Base-by-base conservation (phyloP, 2,888 invertebrate genomes). In the Seira musarum region DNA sequence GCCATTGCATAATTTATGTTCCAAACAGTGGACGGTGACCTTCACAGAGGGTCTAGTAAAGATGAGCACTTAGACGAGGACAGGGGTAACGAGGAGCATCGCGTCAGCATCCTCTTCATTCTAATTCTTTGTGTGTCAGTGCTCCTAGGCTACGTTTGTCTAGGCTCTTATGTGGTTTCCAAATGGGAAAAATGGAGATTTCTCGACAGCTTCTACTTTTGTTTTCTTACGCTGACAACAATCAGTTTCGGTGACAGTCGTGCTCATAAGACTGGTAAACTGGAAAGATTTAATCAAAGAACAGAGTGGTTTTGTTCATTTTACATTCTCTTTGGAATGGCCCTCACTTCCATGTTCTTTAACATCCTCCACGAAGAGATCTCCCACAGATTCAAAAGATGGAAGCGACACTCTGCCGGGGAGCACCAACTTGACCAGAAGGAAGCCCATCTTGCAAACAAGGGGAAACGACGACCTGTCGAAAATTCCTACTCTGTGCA, bases 281-380 rank as follows among this genome's bases (percentile, higher is more conserved):
- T 86, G 67, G 85, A 85, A 67, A 81, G 83, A 60, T 85, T 87
- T 74, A 84, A 82, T 70, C 84, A 92, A 85, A 92, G 93, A 30
- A 94, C 95, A 40, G 91, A 95, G 83, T 96, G 96, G 96, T 95
- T 96, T 89, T 95, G 95, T 89, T 95, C 95, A 30, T 92, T 93
- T 77, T 96, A 96, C 88, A 95, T 95, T 77, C 92, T 96, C 90
- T 93, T 94, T 8, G 96, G 96, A 3, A 93, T 96, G 92, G 95
- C 95, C 1, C 90, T 96, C 86, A 95, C 95, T 13, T 95, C 96
- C 64, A 96, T 96, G 95, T 95, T 95, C 88, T 96, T 95, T 89
- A 95, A 95, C 88, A 95, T 96, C 13, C 93, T 95, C 81, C 95
- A 96, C 88, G 95, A 95, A 88, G 95, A 95, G 89, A 94, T 96